phyloP scores from a whole-genome alignment of 2,888 invertebrate species.

The Apotomis capreana region DNA sequence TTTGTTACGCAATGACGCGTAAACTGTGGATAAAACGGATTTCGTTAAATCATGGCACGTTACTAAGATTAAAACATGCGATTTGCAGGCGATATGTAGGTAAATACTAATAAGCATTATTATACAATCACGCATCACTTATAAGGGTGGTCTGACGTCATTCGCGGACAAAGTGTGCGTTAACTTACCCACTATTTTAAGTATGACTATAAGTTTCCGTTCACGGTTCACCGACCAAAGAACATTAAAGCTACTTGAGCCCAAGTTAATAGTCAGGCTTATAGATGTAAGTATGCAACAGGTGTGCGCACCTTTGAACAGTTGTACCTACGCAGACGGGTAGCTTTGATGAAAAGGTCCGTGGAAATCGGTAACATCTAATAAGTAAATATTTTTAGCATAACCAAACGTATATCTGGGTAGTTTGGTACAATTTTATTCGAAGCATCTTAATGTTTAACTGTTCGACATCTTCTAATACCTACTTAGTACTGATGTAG shows the following conservation, averaged over 20 bases:
- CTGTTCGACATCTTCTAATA: too few species aligned
- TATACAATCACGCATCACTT: too few species aligned
- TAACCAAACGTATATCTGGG: too few species aligned
- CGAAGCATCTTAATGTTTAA: too few species aligned
- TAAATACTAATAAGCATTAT: too few species aligned
- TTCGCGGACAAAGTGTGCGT: not conserved
- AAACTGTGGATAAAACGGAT: too few species aligned
- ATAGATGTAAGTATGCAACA: slow-evolving; percentile 23
- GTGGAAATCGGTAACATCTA: not conserved
- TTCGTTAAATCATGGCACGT: too few species aligned
- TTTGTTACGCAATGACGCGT: too few species aligned
- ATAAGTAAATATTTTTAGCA: not conserved
- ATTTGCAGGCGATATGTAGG: too few species aligned
- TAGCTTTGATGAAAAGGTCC: not conserved
- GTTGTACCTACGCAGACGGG: not conserved
- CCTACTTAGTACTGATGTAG: too few species aligned
- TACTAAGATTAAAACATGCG: too few species aligned
- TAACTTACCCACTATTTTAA: slow-evolving; percentile 1
- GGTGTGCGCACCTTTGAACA: slow-evolving; percentile 30
- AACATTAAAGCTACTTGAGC: slow-evolving; percentile 30
- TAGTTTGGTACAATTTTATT: too few species aligned
- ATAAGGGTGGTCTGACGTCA: not conserved
- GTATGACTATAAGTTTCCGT: slow-evolving; percentile 44
- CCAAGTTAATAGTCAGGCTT: not conserved
- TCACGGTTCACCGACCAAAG: slow-evolving; percentile 48